Evolutionary conservation across 2,113 vertebrate species (phyloP).

Genomic region (Brachypteracias leptosomus): DNA sequence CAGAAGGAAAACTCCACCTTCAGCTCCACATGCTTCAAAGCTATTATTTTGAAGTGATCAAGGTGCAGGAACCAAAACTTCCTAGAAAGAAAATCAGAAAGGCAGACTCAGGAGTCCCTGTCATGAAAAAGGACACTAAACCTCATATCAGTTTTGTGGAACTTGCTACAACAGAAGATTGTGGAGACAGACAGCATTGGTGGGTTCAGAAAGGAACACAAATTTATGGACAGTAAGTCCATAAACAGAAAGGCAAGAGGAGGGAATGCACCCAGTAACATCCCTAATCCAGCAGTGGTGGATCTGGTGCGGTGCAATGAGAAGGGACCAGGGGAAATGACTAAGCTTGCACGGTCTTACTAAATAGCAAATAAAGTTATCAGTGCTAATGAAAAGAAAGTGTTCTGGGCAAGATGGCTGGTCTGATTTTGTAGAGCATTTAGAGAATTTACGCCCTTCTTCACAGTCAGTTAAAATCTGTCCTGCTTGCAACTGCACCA

Average conservation of each 20-base stretch:
- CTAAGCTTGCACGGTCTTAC: background rate
- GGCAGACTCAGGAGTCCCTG: background rate
- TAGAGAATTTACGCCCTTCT: background rate
- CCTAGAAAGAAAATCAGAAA: background rate
- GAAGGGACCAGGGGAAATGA: background rate
- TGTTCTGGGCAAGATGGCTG: background rate
- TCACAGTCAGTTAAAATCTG: background rate
- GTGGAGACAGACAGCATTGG: background rate
- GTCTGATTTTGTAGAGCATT: background rate
- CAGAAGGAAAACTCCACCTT: background rate
- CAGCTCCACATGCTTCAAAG: background rate
- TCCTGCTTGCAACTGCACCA: background rate
- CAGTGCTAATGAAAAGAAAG: background rate
- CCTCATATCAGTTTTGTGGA: background rate
- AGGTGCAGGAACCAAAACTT: background rate
- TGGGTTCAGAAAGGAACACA: background rate
- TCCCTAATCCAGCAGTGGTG: background rate
- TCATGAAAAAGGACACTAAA: background rate
- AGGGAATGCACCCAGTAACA: background rate
- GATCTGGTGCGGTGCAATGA: background rate
- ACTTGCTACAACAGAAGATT: background rate
- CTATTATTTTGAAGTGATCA: background rate
- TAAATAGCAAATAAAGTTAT: background rate
- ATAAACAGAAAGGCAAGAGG: background rate
- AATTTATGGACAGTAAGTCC: background rate